Percentiles rank a stretch among this genome's conserved stretches.
Evolutionary conservation across 2,113 vertebrate species (phyloP).

Genomic region (Erythrocercus mccallii): DNA sequence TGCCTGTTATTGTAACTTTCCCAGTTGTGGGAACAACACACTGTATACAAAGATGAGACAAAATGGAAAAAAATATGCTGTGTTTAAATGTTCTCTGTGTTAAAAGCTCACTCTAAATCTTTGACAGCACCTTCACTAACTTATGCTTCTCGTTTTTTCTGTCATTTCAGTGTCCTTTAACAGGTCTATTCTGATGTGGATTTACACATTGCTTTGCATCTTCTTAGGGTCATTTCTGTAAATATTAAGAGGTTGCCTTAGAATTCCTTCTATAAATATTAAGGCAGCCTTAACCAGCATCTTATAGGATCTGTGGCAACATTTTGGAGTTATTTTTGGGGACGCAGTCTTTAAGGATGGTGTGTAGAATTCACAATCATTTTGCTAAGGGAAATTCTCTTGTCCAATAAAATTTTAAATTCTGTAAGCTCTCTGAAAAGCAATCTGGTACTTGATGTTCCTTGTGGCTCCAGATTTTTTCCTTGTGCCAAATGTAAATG

Average conservation of each 20-base stretch:
- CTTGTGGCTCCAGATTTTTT: neutral
- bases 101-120: neutral
- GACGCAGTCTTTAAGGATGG: neutral
- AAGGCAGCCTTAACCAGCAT: neutral
- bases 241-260: neutral
- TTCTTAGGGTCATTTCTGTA: neutral
- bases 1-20: neutral
- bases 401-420: neutral
- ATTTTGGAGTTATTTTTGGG: neutral
- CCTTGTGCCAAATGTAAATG: neutral
- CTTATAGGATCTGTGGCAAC: neutral
- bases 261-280: neutral
- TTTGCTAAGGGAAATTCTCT: neutral
- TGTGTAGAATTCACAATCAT: neutral
- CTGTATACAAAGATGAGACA: neutral
- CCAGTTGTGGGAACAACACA: neutral
- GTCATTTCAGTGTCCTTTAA: neutral
- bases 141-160: neutral
- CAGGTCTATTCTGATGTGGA: neutral
- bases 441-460: neutral
- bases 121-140: neutral
- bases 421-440: neutral
- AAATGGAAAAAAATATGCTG: neutral
- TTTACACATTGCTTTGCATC: neutral
- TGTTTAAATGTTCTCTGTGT: neutral